Evolutionary conservation across 2,888 invertebrate species (phyloP).

Genomic region (Orchesella flavescens): DNA sequence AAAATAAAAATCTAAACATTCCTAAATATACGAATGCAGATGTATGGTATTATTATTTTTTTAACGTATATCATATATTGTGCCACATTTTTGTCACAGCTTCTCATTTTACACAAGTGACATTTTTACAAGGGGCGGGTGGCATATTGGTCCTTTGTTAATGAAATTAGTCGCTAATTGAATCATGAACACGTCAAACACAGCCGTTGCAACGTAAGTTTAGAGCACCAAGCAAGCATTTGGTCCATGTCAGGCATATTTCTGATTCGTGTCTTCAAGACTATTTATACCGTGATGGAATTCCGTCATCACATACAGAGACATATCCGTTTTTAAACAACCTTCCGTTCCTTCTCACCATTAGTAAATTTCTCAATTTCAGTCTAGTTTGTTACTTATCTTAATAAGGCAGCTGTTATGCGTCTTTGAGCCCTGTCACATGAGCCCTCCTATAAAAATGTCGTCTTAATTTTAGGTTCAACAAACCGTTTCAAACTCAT

Average conservation of each 20-base stretch:
- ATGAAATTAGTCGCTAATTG: slow-evolving; percentile 64
- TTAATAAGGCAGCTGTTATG: slow-evolving; percentile 11
- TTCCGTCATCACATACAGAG: slow-evolving; percentile 15
- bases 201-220: slow-evolving; percentile 21
- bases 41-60: no score
- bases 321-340: background rate
- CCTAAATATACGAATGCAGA: no score
- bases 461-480: no score
- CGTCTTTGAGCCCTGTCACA: no score
- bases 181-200: slow-evolving; percentile 59
- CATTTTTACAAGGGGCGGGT: slow-evolving; percentile 56
- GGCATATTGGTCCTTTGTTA: slow-evolving; percentile 60
- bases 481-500: no score
- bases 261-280: slow-evolving; percentile 23
- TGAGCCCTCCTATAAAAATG: no score
- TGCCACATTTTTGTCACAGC: no score
- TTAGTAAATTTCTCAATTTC: no score
- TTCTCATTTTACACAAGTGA: slow-evolving; percentile 20
- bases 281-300: background rate
- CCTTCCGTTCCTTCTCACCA: no score
- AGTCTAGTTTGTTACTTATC: background rate
- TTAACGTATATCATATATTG: no score
- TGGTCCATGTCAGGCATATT: slow-evolving; percentile 29
- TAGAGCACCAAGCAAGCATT: no score
- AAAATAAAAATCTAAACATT: no score